A percentile compares a stretch with the other conserved stretches of the same genome.
phyloP scores from a whole-genome alignment of 2,888 invertebrate species.

The Hydrotaea diabolus region DNA sequence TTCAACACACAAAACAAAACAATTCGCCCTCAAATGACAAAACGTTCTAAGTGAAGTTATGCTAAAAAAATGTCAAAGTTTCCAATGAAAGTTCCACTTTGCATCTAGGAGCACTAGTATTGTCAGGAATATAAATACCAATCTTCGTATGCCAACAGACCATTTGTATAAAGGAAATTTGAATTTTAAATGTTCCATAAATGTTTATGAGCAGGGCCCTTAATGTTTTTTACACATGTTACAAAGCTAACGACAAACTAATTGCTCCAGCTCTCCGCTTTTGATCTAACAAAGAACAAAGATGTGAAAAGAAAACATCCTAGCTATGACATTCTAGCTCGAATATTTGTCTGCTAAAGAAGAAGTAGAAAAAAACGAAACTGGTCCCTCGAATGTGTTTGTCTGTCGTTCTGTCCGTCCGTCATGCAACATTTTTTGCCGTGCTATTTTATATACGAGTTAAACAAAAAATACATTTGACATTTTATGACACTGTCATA shows the following conservation, averaged over 20 bases:
- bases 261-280: not conserved
- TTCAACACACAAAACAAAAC: no score
- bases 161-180: no score
- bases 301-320: not conserved
- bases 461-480: conserved; percentile 50
- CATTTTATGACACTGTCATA: conserved; percentile 65
- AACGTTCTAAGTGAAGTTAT: no score
- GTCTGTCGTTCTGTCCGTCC: not conserved
- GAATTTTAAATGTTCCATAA: no score
- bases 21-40: no score
- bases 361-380: conserved; percentile 27
- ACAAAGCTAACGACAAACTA: not conserved
- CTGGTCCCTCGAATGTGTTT: not conserved
- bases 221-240: not conserved
- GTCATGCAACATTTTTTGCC: not conserved
- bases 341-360: conserved; percentile 45
- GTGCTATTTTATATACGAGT: not conserved
- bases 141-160: no score
- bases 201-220: no score
- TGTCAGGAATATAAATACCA: no score
- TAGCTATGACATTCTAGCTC: conserved; percentile 29
- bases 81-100: no score
- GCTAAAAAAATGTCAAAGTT: no score
- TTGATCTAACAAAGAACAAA: not conserved
- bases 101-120: no score